Evolutionary conservation across 2,113 vertebrate genomes (phyloP).

Genomic region (Sander lucioperca): DNA sequence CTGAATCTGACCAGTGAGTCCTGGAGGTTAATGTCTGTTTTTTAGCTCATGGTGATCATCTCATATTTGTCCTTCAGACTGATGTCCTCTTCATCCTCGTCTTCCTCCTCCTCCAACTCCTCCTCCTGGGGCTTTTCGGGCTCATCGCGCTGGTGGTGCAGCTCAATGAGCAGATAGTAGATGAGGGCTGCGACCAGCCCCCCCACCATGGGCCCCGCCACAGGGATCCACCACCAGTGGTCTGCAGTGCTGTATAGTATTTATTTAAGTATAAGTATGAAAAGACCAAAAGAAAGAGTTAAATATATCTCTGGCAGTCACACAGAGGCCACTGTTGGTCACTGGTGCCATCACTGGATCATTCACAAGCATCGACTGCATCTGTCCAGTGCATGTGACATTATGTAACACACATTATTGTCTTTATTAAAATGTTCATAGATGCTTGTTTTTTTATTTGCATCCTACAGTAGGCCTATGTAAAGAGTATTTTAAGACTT

Average conservation of each 20-base stretch:
- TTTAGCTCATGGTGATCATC: constrained; percentile 86
- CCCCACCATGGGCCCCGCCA: constrained; percentile 91
- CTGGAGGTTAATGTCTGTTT: constrained; percentile 15
- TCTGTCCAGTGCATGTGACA: constrained; percentile 52
- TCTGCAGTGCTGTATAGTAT: constrained; percentile 85
- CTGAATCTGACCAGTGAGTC: constrained; percentile 10
- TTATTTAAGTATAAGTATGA: constrained; percentile 7
- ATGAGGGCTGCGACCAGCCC: constrained; percentile 85
- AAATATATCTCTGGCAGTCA: constrained; percentile 2
- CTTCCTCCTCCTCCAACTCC: constrained; percentile 80
- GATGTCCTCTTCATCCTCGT: constrained; percentile 80
- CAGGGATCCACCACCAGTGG: constrained; percentile 96
- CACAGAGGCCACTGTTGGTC: not conserved
- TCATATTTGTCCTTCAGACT: constrained; percentile 89
- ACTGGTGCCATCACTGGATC: constrained; percentile 14
- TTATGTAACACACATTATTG: constrained; percentile 57
- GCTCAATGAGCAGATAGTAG: constrained; percentile 90
- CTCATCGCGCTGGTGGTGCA: constrained; percentile 85
- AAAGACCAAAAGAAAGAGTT: not conserved
- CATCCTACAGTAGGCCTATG: too few relatives aligned
- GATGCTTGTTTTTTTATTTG: too few relatives aligned
- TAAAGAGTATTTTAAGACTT: too few relatives aligned
- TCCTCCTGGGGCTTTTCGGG: constrained; percentile 55
- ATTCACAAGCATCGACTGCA: constrained; percentile 49
- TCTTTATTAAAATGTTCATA: too few relatives aligned